Conservation (phyloP, 2,113 vertebrate species). For the Ptyas mucosa region DNA sequence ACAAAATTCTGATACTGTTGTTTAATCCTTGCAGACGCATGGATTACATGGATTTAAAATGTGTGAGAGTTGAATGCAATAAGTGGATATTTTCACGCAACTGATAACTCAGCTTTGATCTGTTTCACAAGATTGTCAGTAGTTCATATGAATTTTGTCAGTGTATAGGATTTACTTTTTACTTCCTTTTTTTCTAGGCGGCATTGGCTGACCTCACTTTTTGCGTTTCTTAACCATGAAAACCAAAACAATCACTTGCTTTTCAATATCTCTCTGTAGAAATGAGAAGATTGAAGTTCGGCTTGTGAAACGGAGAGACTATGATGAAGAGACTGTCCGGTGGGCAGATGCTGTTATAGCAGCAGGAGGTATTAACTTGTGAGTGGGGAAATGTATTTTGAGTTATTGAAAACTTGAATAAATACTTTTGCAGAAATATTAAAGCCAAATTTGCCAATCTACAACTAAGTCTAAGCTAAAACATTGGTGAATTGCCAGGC, state of each 20-base stretch:
- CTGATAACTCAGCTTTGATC: background rate
- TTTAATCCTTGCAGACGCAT: background rate
- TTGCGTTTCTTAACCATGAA: background rate
- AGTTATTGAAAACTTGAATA: constrained; percentile 7
- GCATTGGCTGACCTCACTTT: background rate
- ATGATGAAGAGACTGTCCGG: constrained; percentile 85
- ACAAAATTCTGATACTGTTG: background rate
- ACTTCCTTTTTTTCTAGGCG: background rate
- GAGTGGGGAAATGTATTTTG: constrained; percentile 20
- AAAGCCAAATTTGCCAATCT: background rate
- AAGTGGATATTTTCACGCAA: background rate
- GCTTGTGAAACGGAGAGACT: constrained; percentile 89
- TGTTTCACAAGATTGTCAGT: background rate
- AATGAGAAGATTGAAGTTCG: constrained; percentile 85
- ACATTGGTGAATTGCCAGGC: background rate
- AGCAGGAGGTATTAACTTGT: constrained; percentile 82
- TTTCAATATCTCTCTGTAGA: constrained; percentile 66
- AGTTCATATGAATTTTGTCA: background rate
- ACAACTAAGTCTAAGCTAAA: background rate
- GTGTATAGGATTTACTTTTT: background rate
- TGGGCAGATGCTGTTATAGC: constrained; percentile 96
- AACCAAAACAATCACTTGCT: constrained; percentile 1
- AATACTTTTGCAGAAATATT: background rate
- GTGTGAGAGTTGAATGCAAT: background rate
- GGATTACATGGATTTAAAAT: background rate